phyloP scores from a whole-genome alignment of 2,113 vertebrate genomes.

The Dromas ardeola region DNA sequence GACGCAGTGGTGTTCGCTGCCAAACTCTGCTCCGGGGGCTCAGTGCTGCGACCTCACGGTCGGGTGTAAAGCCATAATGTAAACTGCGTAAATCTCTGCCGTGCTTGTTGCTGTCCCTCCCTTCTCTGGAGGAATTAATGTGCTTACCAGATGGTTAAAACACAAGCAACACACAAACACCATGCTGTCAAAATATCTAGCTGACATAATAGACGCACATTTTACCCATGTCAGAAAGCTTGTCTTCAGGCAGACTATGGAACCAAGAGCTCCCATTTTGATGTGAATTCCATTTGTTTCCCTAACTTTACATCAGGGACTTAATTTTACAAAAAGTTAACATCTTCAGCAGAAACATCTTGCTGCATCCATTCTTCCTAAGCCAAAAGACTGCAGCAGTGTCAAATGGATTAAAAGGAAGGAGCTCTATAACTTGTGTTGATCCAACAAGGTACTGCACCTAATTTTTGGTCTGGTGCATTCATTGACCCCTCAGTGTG shows the following conservation, averaged over 20 bases:
- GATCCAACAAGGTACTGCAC: not conserved
- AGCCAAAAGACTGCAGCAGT: not conserved
- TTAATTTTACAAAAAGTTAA: not conserved
- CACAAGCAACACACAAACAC: not conserved
- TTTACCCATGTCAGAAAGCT: not conserved
- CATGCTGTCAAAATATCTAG: not conserved
- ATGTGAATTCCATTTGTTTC: not conserved
- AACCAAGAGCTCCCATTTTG: not conserved
- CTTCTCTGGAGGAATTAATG: not conserved
- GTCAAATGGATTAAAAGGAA: not conserved
- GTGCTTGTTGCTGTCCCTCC: not conserved
- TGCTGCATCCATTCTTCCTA: not conserved
- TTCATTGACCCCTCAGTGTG: not conserved
- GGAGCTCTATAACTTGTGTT: not conserved
- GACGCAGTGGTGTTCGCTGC: not conserved
- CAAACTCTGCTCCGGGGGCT: not conserved
- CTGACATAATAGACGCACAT: not conserved
- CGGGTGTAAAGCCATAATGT: not conserved
- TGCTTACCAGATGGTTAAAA: constrained; percentile 18
- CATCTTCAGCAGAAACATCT: not conserved
- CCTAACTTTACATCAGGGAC: not conserved
- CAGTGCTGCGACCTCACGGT: not conserved
- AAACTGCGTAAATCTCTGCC: not conserved
- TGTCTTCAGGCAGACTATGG: not conserved
- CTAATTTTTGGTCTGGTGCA: not conserved